Evolutionary conservation across 2,888 invertebrate genomes (phyloP).

Genomic region (Tortricodes alternella): DNA sequence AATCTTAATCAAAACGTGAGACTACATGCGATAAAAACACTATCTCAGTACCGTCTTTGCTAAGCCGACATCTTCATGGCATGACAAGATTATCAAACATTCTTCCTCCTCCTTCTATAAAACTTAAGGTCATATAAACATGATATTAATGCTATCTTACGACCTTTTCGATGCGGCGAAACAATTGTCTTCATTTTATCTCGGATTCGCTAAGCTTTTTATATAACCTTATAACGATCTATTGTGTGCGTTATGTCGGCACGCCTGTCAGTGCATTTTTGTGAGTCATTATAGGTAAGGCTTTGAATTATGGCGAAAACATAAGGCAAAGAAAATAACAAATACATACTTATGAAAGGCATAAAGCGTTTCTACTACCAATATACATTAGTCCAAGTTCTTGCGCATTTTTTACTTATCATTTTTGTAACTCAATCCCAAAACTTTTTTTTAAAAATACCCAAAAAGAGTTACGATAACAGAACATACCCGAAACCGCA

Average conservation of each 20-base stretch:
- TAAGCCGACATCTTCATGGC: conserved; percentile 25
- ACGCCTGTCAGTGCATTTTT: conserved; percentile 29
- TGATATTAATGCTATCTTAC: neutral
- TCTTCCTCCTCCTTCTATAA: conserved; percentile 11
- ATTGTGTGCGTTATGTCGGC: conserved; percentile 24
- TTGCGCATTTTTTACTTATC: neutral
- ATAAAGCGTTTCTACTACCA: neutral
- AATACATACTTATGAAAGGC: neutral
- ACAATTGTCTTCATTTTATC: conserved; percentile 29
- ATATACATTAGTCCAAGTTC: neutral
- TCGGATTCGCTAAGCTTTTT: conserved; percentile 30
- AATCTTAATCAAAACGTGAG: neutral
- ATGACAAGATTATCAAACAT: conserved; percentile 29
- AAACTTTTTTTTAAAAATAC: conserved; percentile 18
- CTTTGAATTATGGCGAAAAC: conserved; percentile 13
- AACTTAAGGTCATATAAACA: conserved; percentile 14
- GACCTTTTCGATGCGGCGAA: neutral
- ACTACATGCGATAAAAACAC: conserved; percentile 10
- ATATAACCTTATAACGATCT: conserved; percentile 28
- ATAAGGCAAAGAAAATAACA: conserved; percentile 2
- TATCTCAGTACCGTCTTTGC: conserved; percentile 20
- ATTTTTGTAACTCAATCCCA: neutral
- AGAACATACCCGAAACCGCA: conserved; percentile 63
- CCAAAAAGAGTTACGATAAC: conserved; percentile 26
- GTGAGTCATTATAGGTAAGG: conserved; percentile 22